phyloP scores from a whole-genome alignment of 64 coral and sea anemone genomes.

The Exaiptasia diaphana region DNA sequence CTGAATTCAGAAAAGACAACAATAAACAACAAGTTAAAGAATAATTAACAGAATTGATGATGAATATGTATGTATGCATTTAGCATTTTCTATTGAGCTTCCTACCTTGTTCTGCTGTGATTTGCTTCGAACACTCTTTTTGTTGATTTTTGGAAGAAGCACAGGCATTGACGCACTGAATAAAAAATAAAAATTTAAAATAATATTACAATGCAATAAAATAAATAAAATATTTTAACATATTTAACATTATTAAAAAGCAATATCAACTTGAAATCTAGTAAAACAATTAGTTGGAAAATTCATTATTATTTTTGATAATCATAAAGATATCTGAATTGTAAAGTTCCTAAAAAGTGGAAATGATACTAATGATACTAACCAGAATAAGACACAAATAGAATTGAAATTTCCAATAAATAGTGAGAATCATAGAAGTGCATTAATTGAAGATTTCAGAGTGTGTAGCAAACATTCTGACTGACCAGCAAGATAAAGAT shows the following conservation, averaged over 20 bases:
- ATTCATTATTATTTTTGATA: neutral
- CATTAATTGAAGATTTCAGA: no score
- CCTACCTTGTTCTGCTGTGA: slow-evolving; percentile 24
- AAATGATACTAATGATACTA: no score
- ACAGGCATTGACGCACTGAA: slow-evolving; percentile 43
- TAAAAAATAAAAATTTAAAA: neutral
- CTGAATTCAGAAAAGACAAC: neutral
- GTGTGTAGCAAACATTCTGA: no score
- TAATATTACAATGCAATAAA: no score
- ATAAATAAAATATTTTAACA: neutral
- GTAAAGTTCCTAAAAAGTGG: neutral
- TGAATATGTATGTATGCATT: neutral
- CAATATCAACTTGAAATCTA: neutral
- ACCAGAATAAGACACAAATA: no score
- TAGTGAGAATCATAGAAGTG: no score
- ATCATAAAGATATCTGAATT: neutral
- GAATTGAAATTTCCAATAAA: no score
- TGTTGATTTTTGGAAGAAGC: slow-evolving; percentile 50
- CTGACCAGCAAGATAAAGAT: no score
- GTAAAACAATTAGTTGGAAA: neutral
- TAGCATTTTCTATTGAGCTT: neutral
- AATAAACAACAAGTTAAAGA: neutral
- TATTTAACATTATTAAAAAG: neutral
- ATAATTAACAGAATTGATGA: neutral
- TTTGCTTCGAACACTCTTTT: slow-evolving; percentile 41